A percentile compares a stretch with the other conserved stretches of the same genome.
Conservation (phyloP, 2,113 vertebrate species). For the Urocolius indicus region DNA sequence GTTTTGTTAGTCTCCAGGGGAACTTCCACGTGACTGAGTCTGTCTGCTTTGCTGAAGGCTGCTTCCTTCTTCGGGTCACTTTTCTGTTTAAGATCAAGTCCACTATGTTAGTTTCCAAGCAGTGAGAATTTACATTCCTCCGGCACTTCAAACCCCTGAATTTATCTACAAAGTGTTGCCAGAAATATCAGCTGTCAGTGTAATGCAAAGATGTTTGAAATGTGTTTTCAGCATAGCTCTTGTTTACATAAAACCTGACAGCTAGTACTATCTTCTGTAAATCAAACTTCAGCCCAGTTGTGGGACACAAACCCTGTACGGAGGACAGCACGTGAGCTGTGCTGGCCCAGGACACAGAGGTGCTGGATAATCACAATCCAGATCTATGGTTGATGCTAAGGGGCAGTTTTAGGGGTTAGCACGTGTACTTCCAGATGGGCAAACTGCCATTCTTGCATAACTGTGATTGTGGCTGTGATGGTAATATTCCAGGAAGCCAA, state of each 20-base stretch:
- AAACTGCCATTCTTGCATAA: not conserved
- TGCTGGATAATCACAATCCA: not conserved
- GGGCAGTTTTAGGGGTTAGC: not conserved
- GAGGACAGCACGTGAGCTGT: not conserved
- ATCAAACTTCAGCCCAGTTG: not conserved
- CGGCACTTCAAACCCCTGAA: not conserved
- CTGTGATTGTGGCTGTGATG: not conserved
- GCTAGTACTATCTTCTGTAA: not conserved
- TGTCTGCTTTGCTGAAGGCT: slow-evolving; percentile 30
- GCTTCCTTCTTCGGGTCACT: not conserved
- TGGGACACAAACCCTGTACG: not conserved
- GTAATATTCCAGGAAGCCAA: not conserved
- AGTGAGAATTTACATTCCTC: not conserved
- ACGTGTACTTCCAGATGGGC: not conserved
- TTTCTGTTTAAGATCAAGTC: not conserved
- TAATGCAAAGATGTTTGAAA: not conserved
- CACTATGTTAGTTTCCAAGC: not conserved
- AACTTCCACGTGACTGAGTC: slow-evolving; percentile 16
- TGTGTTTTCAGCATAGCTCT: not conserved
- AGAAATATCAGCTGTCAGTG: not conserved
- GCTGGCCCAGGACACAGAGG: not conserved
- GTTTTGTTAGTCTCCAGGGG: not conserved
- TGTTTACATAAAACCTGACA: not conserved
- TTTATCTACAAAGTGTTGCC: not conserved
- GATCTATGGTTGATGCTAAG: not conserved